A percentile compares a stretch with the other conserved stretches of the same genome.
These are phyloP conservation scores for Metallyticus violacea DNA, from an alignment of 2,888 invertebrate genomes.

Conservation along the genomic window DNA sequence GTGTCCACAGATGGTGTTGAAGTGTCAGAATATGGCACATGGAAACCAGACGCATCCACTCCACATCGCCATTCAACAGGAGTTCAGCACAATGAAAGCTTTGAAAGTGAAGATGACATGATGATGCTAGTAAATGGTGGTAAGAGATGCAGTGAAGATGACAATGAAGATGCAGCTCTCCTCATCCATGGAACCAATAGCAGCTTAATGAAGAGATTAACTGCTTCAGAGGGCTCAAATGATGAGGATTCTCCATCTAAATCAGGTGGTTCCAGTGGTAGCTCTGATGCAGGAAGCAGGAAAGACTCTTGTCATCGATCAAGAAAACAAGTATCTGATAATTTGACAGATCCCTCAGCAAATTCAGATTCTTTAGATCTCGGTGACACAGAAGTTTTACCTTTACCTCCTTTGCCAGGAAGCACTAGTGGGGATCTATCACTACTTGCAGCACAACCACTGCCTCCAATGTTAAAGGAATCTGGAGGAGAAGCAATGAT, in stretches of 20 bases:
- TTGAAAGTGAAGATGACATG: neutral
- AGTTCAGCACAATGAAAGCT: neutral
- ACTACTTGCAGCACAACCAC: conserved; percentile 16
- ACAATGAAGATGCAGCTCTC: neutral
- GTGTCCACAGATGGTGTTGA: conserved; percentile 22
- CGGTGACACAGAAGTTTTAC: conserved; percentile 10
- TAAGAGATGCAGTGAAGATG: neutral
- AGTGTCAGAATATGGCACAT: neutral
- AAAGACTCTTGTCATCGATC: neutral
- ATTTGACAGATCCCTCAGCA: neutral
- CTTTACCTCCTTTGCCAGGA: conserved; percentile 20
- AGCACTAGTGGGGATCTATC: conserved; percentile 20
- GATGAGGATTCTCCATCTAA: conserved; percentile 25
- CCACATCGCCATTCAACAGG: neutral
- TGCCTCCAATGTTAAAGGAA: conserved; percentile 30
- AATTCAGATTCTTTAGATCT: conserved; percentile 10
- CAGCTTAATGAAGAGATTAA: neutral
- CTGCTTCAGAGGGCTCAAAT: conserved; percentile 18
- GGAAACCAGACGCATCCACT: neutral
- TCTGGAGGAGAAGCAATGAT: conserved; percentile 41
- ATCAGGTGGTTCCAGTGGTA: conserved; percentile 12
- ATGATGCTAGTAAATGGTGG: neutral
- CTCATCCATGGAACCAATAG: neutral
- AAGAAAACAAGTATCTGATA: conserved; percentile 5
- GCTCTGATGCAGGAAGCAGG: neutral